phyloP scores from a whole-genome alignment of 2,113 vertebrate genomes.

The Verasper variegatus region DNA sequence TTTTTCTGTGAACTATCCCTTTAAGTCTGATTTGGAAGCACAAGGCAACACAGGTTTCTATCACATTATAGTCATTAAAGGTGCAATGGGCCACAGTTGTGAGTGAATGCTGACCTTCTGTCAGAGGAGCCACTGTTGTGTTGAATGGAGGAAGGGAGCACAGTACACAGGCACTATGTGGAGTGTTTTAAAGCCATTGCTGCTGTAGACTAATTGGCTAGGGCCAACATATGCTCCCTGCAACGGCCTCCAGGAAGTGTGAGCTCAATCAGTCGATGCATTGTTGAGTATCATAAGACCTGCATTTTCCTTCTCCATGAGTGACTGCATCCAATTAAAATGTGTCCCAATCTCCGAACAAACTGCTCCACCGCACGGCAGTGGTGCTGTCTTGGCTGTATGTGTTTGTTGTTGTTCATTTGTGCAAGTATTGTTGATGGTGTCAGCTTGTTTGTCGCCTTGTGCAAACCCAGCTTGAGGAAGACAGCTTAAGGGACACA shows the following conservation, averaged over 20 bases:
- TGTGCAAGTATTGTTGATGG: conserved; percentile 7
- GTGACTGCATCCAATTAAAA: conserved; percentile 62
- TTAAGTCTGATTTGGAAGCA: too few relatives aligned
- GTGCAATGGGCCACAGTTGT: background rate
- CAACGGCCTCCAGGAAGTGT: conserved; percentile 13
- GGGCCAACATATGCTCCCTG: conserved; percentile 45
- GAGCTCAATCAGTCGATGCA: conserved; percentile 28
- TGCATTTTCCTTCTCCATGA: conserved; percentile 43
- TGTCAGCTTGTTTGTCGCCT: conserved; percentile 26
- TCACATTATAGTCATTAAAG: background rate
- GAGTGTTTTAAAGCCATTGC: conserved; percentile 33
- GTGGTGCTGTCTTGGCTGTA: background rate
- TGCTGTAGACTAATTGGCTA: conserved; percentile 54
- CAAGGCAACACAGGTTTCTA: background rate
- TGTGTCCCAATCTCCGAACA: conserved; percentile 22
- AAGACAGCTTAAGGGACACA: conserved; percentile 21
- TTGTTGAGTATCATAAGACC: conserved; percentile 50
- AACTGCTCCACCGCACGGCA: conserved; percentile 23
- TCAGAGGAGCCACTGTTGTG: background rate
- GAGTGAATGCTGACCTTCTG: background rate
- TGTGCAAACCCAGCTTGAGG: conserved; percentile 13
- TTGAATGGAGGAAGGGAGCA: background rate
- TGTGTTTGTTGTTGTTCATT: conserved; percentile 22
- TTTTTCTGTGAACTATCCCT: too few relatives aligned
- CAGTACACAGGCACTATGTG: conserved; percentile 1